phyloP scores from a whole-genome alignment of 2,888 invertebrate species.

The Xestia rhomboidea region DNA sequence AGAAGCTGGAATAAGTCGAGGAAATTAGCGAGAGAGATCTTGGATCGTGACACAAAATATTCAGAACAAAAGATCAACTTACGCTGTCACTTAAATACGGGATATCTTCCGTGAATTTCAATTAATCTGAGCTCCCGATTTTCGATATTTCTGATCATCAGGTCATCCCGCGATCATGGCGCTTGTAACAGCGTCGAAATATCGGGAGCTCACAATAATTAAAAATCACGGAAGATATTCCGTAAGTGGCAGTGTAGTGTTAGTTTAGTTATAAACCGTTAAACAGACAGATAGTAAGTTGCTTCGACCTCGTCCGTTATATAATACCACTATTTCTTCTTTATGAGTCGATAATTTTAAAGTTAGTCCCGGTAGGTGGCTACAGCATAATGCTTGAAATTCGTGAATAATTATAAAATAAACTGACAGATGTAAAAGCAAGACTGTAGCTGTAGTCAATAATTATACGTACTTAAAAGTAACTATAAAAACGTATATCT shows the following conservation, averaged over 20 bases:
- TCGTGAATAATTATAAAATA: background rate
- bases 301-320: background rate
- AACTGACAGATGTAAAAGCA: background rate
- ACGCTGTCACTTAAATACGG: too few relatives aligned
- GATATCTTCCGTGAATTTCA: too few relatives aligned
- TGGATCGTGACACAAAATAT: background rate
- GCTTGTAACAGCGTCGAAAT: too few relatives aligned
- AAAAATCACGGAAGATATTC: too few relatives aligned
- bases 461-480: background rate
- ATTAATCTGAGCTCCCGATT: too few relatives aligned
- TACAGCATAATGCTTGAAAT: too few relatives aligned
- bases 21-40: conserved; percentile 22
- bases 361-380: background rate
- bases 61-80: too few relatives aligned
- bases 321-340: background rate
- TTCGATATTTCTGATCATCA: too few relatives aligned
- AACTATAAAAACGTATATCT: background rate
- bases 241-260: too few relatives aligned
- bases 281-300: background rate
- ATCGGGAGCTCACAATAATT: too few relatives aligned
- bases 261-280: too few relatives aligned
- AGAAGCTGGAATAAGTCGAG: background rate
- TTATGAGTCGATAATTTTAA: background rate
- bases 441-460: background rate
- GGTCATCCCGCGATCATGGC: too few relatives aligned